Evolutionary conservation across 1,140 invertebrate species (phyloP).

Genomic region (Lepidurus apus): DNA sequence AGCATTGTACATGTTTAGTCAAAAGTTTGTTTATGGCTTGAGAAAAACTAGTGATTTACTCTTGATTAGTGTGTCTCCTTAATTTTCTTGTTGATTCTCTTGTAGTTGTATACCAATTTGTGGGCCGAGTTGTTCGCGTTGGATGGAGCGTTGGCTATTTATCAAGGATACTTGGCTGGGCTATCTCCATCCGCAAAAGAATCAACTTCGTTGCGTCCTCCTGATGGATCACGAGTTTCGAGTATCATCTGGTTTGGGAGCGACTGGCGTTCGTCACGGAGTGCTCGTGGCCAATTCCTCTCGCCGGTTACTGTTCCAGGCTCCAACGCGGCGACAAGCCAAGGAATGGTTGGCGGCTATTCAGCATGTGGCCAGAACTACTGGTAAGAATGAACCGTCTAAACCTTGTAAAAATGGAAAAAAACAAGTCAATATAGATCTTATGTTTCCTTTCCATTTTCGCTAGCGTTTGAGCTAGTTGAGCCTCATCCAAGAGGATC

Average conservation of each 20-base stretch:
- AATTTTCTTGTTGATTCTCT: neutral
- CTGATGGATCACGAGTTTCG: constrained; percentile 85
- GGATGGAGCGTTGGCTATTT: constrained; percentile 79
- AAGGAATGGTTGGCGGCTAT: constrained; percentile 79
- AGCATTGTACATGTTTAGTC: neutral
- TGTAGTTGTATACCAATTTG: constrained; percentile 37
- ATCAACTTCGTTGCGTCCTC: constrained; percentile 70
- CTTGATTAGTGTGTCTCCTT: neutral
- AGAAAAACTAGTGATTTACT: neutral
- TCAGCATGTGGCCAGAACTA: constrained; percentile 58
- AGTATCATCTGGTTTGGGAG: constrained; percentile 73
- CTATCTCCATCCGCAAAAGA: constrained; percentile 75
- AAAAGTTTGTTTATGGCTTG: neutral
- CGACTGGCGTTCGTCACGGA: constrained; percentile 73
- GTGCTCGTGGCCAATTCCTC: constrained; percentile 76
- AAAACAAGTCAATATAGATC: neutral
- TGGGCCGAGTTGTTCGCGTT: constrained; percentile 66
- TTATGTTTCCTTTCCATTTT: constrained; percentile 34
- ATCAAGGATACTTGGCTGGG: constrained; percentile 87
- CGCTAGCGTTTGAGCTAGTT: constrained; percentile 63
- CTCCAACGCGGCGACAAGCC: constrained; percentile 74
- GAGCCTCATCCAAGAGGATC: constrained; percentile 71
- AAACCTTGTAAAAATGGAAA: neutral
- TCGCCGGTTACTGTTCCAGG: constrained; percentile 78
- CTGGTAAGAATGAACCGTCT: constrained; percentile 49